phyloP scores from a whole-genome alignment of 2,888 invertebrate species.

The Harmothoe impar region DNA sequence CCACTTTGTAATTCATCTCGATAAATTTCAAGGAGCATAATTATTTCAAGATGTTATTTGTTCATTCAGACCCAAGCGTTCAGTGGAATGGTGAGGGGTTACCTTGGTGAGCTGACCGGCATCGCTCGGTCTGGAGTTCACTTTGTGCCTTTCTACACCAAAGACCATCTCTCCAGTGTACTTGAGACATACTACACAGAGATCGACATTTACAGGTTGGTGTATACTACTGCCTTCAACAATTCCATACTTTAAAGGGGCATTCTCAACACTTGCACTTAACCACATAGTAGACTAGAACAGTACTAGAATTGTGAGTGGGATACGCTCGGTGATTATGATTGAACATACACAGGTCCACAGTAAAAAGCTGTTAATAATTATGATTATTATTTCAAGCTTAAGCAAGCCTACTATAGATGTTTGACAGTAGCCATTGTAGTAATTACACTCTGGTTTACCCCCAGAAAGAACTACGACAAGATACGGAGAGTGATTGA shows the following conservation, averaged over 20 bases:
- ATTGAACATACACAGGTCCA: neutral
- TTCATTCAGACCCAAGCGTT: neutral
- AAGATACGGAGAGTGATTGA: neutral
- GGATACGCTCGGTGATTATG: neutral
- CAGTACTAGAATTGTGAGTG: too few species aligned
- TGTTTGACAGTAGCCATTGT: neutral
- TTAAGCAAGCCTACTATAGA: too few species aligned
- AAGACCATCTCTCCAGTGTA: constrained; percentile 20
- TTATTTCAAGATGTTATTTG: neutral
- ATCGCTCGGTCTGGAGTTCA: constrained; percentile 25
- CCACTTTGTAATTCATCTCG: too few species aligned
- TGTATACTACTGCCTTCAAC: neutral
- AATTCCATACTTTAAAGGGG: neutral
- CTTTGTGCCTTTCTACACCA: constrained; percentile 58
- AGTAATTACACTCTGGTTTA: neutral
- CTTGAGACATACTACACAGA: constrained; percentile 31
- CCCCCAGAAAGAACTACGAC: constrained; percentile 55
- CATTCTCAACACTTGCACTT: too few species aligned
- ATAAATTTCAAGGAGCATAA: too few species aligned
- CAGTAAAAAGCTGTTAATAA: neutral
- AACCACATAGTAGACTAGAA: too few species aligned
- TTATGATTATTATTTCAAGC: too few species aligned
- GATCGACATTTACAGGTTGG: constrained; percentile 49
- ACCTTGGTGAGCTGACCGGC: constrained; percentile 27
- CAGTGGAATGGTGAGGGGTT: neutral